These are phyloP conservation scores for Danaus plexippus DNA, from an alignment of 1,140 invertebrate species.

Conservation along the genomic window DNA sequence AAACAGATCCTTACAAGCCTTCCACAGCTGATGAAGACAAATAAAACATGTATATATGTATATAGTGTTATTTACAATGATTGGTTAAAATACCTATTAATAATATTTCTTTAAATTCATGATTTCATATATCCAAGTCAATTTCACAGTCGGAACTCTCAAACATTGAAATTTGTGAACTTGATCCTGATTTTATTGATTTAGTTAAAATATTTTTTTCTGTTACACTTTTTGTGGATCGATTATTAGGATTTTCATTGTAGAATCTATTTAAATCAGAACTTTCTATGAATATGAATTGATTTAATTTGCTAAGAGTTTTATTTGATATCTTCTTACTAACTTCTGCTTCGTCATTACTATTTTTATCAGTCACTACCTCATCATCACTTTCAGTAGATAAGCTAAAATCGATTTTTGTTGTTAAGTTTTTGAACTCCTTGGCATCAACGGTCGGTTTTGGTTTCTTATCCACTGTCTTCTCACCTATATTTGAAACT, in stretches of 20 bases:
- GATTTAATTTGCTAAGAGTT: slow-evolving; percentile 48
- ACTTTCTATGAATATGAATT: slow-evolving; percentile 52
- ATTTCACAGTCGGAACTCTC: slow-evolving; percentile 67
- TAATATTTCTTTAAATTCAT: slow-evolving; percentile 8
- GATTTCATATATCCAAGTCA: slow-evolving; percentile 59
- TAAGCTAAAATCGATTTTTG: no score
- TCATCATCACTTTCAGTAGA: slow-evolving; percentile 1
- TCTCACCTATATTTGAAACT: no score
- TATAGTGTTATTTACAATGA: slow-evolving; percentile 11
- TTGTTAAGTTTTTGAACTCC: no score
- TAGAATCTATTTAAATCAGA: slow-evolving; percentile 42
- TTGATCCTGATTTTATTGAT: slow-evolving; percentile 27
- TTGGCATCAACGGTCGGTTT: no score
- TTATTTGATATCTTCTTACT: slow-evolving; percentile 22
- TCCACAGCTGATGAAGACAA: slow-evolving; percentile 29
- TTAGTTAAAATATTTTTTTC: slow-evolving; percentile 11
- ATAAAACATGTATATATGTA: slow-evolving; percentile 15
- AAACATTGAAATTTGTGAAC: slow-evolving; percentile 66
- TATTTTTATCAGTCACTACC: slow-evolving; percentile 2
- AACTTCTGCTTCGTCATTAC: slow-evolving; percentile 3
- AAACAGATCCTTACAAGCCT: slow-evolving; percentile 50
- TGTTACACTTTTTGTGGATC: slow-evolving; percentile 15
- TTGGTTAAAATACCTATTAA: slow-evolving; percentile 8
- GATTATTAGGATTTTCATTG: slow-evolving; percentile 27
- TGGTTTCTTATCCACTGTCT: no score